A percentile compares a stretch with the other conserved stretches of the same genome.
phyloP scores from a whole-genome alignment of 2,113 vertebrate species.

The Lontra canadensis region DNA sequence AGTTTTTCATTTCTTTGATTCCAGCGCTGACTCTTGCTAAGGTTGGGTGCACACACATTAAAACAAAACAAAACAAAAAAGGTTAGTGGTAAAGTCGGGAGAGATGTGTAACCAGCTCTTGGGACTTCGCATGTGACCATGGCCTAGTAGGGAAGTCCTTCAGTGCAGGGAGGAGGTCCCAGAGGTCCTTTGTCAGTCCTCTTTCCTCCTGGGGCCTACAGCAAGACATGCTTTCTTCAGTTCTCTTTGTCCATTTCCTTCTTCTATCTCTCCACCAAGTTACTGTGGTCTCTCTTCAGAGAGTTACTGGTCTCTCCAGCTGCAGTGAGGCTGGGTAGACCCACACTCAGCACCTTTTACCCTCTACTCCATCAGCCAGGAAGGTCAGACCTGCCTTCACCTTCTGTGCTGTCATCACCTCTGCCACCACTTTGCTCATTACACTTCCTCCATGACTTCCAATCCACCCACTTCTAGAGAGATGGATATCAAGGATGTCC shows the following conservation, averaged over 20 bases:
- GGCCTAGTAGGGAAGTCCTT: background rate
- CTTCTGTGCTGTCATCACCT: background rate
- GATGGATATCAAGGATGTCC: background rate
- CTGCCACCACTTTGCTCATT: background rate
- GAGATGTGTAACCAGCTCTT: background rate
- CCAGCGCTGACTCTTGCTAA: fast-evolving
- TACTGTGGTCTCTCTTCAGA: background rate
- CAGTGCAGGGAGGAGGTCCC: background rate
- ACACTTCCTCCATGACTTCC: background rate
- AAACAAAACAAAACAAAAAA: background rate
- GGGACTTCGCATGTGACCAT: background rate
- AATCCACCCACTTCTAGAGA: background rate
- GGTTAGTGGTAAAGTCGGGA: no score
- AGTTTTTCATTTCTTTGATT: background rate
- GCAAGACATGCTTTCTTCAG: background rate
- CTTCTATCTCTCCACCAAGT: background rate
- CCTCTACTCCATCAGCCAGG: background rate
- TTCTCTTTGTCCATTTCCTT: background rate
- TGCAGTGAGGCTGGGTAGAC: background rate
- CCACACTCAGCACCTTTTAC: background rate
- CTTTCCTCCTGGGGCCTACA: background rate
- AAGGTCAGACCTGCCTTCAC: background rate
- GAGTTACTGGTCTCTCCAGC: background rate
- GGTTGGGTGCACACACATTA: background rate
- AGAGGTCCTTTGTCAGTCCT: background rate